Percentiles rank a stretch among this genome's conserved stretches.
These are phyloP conservation scores for roundworm (Caenorhabditis elegans) DNA, from an alignment of 1,140 invertebrate species.

Conservation along the genomic window WBcel235 BX284606.5:12686501-12687000, in stretches of 20 bases:
- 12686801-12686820: too few relatives aligned
- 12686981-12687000: too few relatives aligned
- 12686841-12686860: too few relatives aligned
- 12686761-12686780: neutral
- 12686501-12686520: constrained; percentile 79
- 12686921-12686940: too few relatives aligned
- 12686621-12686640: constrained; percentile 69
- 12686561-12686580: constrained; percentile 67
- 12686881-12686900: too few relatives aligned
- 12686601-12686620: constrained; percentile 76
- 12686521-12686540: constrained; percentile 75
- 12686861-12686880: too few relatives aligned
- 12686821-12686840: too few relatives aligned
- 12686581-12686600: constrained; percentile 72
- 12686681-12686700: constrained; percentile 67
- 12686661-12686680: constrained; percentile 68
- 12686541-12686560: constrained; percentile 70
- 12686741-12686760: too few relatives aligned
- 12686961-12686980: too few relatives aligned
- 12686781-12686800: neutral
- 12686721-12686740: constrained; percentile 50
- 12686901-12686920: too few relatives aligned
- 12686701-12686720: constrained; percentile 66
- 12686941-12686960: too few relatives aligned
- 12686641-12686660: constrained; percentile 64